These are phyloP conservation scores for Brevipalpus yothersi DNA, from an alignment of 1,140 invertebrate species.

Conservation along the genomic window DNA sequence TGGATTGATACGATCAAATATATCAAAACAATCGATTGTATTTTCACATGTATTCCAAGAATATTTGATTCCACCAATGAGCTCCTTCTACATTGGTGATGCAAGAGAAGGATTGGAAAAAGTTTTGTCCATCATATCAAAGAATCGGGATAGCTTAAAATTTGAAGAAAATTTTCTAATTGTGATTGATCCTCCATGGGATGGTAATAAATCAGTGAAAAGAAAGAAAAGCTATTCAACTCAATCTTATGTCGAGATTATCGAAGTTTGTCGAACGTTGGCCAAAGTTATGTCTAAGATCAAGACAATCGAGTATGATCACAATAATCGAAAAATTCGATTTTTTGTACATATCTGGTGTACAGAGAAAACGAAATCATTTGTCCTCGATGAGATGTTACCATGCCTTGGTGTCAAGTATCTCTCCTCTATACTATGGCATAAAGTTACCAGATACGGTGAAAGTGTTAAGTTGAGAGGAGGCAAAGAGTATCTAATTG, in stretches of 20 bases:
- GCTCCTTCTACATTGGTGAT: neutral
- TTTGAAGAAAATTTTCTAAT: neutral
- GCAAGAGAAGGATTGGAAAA: neutral
- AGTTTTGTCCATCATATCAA: neutral
- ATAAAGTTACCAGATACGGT: conserved; percentile 6
- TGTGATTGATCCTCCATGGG: conserved; percentile 6
- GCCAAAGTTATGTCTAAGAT: neutral
- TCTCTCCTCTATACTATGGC: conserved; percentile 1
- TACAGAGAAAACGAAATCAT: conserved; percentile 1
- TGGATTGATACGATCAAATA: too few species aligned
- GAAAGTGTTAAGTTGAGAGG: conserved; percentile 6
- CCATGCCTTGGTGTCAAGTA: neutral
- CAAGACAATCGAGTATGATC: too few species aligned
- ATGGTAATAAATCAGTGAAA: conserved; percentile 6
- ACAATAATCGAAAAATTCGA: neutral
- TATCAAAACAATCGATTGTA: too few species aligned
- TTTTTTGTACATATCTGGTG: neutral
- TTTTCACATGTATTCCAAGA: neutral
- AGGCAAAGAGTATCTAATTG: conserved; percentile 6
- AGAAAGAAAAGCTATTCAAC: conserved; percentile 4
- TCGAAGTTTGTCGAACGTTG: neutral
- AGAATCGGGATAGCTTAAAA: neutral
- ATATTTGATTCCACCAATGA: neutral
- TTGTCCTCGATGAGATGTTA: conserved; percentile 5
- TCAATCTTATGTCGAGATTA: neutral